Conservation (phyloP, 2,888 invertebrate species). For the Pheosia gnoma region DNA sequence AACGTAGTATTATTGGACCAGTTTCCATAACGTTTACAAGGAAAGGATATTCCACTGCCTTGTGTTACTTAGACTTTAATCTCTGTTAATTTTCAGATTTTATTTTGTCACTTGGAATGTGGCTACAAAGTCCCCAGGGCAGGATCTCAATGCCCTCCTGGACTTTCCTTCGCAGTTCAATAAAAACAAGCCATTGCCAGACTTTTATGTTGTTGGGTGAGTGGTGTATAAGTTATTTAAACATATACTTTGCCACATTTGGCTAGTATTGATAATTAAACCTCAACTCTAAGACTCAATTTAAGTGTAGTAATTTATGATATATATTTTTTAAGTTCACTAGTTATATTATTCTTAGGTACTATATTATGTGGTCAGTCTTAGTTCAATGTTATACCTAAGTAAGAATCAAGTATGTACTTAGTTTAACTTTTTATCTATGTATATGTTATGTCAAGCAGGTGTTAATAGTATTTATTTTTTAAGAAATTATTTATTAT, state of each 20-base stretch:
- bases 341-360: too few relatives aligned
- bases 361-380: too few relatives aligned
- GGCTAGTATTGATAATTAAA: constrained; percentile 14
- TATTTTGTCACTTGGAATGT: constrained; percentile 97
- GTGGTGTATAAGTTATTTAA: constrained; percentile 36
- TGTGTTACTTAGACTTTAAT: constrained; percentile 8
- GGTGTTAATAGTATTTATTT: too few relatives aligned
- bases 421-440: too few relatives aligned
- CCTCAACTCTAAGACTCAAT: too few relatives aligned
- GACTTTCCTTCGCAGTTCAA: constrained; percentile 86
- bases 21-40: not conserved
- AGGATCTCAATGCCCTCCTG: constrained; percentile 89
- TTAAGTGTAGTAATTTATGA: too few relatives aligned
- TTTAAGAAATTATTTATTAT: too few relatives aligned
- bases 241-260: constrained; percentile 29
- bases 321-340: too few relatives aligned
- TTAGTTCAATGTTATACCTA: too few relatives aligned
- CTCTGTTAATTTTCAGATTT: constrained; percentile 78
- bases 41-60: not conserved
- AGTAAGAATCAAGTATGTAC: too few relatives aligned
- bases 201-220: constrained; percentile 94
- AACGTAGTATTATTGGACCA: not conserved
- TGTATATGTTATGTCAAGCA: too few relatives aligned
- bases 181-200: constrained; percentile 87
- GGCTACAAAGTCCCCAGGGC: constrained; percentile 89